A percentile compares a stretch with the other conserved stretches of the same genome.
Conservation (phyloP, 2,888 invertebrate species). For the Eupsilia transversa region DNA sequence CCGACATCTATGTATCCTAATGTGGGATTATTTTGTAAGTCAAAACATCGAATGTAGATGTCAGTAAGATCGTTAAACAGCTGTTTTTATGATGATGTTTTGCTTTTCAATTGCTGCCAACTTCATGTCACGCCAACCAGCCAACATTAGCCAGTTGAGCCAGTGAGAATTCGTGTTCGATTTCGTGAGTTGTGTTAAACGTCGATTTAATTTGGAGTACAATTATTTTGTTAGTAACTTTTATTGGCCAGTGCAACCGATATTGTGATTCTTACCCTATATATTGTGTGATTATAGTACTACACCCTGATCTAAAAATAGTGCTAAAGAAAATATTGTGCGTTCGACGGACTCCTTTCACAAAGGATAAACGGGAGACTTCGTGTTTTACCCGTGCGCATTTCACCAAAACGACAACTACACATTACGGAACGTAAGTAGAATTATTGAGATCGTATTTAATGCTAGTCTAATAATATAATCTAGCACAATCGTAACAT, state of each 20-base stretch:
- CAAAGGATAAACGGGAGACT: slow-evolving; percentile 83
- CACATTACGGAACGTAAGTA: slow-evolving; percentile 77
- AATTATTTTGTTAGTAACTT: slow-evolving; percentile 76
- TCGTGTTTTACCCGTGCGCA: slow-evolving; percentile 72
- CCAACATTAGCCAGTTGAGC: slow-evolving; percentile 47
- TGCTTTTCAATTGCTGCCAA: slow-evolving; percentile 78
- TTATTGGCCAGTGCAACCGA: slow-evolving; percentile 70
- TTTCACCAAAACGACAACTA: slow-evolving; percentile 70
- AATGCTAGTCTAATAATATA: slow-evolving; percentile 1
- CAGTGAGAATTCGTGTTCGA: slow-evolving; percentile 77
- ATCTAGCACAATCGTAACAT: background rate
- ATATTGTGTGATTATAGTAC: slow-evolving; percentile 54
- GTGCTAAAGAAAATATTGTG: slow-evolving; percentile 70
- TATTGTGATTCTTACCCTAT: slow-evolving; percentile 61
- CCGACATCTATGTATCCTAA: slow-evolving; percentile 46
- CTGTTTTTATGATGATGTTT: slow-evolving; percentile 79
- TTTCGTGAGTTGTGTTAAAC: slow-evolving; percentile 71
- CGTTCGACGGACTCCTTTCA: slow-evolving; percentile 80
- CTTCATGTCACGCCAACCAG: slow-evolving; percentile 77
- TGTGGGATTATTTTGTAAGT: background rate
- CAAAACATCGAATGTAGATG: slow-evolving; percentile 47
- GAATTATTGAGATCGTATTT: slow-evolving; percentile 13
- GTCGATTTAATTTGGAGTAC: slow-evolving; percentile 69
- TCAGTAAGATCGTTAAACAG: slow-evolving; percentile 73
- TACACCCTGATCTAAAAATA: slow-evolving; percentile 46